Base-by-base conservation (phyloP, 2,888 invertebrate species). In the Caenorhabditis japonica region DNA sequence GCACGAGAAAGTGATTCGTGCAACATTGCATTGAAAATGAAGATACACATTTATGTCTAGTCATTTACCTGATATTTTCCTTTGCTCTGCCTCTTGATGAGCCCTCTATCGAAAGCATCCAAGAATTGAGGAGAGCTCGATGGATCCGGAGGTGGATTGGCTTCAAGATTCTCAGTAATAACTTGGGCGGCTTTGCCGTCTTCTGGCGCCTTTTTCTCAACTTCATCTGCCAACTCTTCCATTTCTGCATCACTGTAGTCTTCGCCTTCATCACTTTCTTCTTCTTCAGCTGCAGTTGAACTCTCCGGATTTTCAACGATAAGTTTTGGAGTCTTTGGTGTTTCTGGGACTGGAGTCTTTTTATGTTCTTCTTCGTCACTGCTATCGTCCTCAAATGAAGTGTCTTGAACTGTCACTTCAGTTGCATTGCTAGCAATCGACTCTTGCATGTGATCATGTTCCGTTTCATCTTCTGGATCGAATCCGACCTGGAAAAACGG, bases 221-320 rank as follows among this genome's bases (percentile, higher is more conserved):
- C 86, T 21, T 76, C 85, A 39, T 84, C 85, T 1, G 86, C 86
- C 46, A 86, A 58, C 36, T 86, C 86, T 53, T 86, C 86, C 75
- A 86, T 80, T 27, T 86, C 86, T 21, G 81, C 79, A 58, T 86
- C 86, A 33, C 76, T 72, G 66, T 85, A 85, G 41, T 85, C 85
- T 17, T 85, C 85, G 15, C 77, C 80, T 23, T 81, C 81, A 8
- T 83, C 84, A 17, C 78, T 79, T 27, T 82, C 80, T 19, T 69
- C 73, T 10, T 59, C 66, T 41, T 62, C 74, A 1, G 55, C 39
- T 8, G 46, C 49, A 8, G 38, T 59, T 38, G 70, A 39, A 13
- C 41, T 41, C 25, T 47, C 56, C 19, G 53, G 60, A 36, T 55
- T 58, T 36, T 66, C 75, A 4, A 71, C 25, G 17, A 69, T 58